Base-by-base conservation (phyloP, 37 sponge, comb jelly and placozoan species). In the Ianthella basta region DNA sequence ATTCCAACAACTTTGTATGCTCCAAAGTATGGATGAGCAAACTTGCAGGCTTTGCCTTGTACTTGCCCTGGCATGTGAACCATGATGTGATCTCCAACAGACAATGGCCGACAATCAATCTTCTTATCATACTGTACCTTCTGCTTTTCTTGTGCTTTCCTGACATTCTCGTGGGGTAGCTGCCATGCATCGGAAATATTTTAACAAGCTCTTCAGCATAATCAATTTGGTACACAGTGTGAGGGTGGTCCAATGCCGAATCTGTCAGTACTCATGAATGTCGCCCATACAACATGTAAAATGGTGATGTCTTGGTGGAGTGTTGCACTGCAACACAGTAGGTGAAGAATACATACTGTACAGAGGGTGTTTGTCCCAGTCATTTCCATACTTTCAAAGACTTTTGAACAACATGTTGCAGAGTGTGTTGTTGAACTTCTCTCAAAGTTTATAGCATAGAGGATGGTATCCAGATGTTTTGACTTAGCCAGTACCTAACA, bases 351-450 rank as follows among this genome's bases (percentile, higher is more conserved):
- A 88, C 56, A n/a, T n/a, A n/a, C n/a, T n/a, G 55, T 84, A 83
- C 4, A 84, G 80, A 15, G 83, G 65, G 29, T 77, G 72, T 8
- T 79, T 36, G 65, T 88, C 89, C 89, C 89, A 88, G 59, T 88
- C 81, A 10, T 32, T 1, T 5, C 54, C 80, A 33, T 32, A n/a
- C 4, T 15, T 39, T 29, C 5, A 5, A 72, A 38, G 32, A 19
- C 37, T 55, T 59, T 86, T 86, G 21, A 80, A 64, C 21, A 78
- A 27, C 87, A 85, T 75, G 21, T 59, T 55, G 20, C 24, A 32
- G 29, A 89, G 81, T 4, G 85, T 89, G 14, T 60, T 50, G 35
- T 87, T 87, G 34, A 87, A 87, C 63, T 59, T 70, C 30, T 87
- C 82, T 5, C 80, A 82, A 14, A 87, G 15, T 21, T 73, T 82